Evolutionary conservation across 2,113 vertebrate species (phyloP).

Genomic region (Halichoerus grypus): DNA sequence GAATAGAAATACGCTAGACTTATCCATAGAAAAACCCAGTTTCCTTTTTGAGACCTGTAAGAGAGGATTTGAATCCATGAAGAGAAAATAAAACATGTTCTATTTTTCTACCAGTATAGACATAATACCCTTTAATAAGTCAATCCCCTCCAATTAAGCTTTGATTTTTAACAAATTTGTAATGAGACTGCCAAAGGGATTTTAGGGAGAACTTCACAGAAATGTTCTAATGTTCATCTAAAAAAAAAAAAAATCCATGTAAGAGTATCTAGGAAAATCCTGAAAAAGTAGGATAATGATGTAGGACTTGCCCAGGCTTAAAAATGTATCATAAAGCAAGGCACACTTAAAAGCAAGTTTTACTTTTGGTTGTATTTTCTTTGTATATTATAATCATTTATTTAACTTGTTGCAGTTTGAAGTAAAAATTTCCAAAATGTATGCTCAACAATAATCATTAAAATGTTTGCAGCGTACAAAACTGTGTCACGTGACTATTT

Average conservation of each 20-base stretch:
- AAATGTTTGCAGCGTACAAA: conserved; percentile 98
- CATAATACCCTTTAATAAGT: background rate
- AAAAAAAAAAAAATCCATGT: background rate
- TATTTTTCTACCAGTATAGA: background rate
- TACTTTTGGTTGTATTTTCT: conserved; percentile 99
- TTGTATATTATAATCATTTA: conserved; percentile 99
- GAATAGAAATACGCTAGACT: background rate
- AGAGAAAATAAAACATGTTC: background rate
- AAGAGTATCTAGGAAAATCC: background rate
- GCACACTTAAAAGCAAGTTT: conserved; percentile 95
- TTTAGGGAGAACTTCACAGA: background rate
- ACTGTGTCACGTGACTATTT: conserved; percentile 80
- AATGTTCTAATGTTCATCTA: conserved; percentile 13
- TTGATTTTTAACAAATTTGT: background rate
- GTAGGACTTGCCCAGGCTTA: background rate
- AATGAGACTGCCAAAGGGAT: background rate
- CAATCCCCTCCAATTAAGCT: background rate
- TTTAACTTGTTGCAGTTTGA: conserved; percentile 99
- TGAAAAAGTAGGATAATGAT: background rate
- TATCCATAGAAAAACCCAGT: background rate
- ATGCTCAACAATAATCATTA: conserved; percentile 99
- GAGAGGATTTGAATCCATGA: background rate
- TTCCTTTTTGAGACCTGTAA: conserved; percentile 11
- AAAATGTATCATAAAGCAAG: conserved; percentile 83
- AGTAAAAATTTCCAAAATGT: conserved; percentile 97